Conservation (phyloP, 1,140 invertebrate species). For the Spodoptera frugiperda region DNA sequence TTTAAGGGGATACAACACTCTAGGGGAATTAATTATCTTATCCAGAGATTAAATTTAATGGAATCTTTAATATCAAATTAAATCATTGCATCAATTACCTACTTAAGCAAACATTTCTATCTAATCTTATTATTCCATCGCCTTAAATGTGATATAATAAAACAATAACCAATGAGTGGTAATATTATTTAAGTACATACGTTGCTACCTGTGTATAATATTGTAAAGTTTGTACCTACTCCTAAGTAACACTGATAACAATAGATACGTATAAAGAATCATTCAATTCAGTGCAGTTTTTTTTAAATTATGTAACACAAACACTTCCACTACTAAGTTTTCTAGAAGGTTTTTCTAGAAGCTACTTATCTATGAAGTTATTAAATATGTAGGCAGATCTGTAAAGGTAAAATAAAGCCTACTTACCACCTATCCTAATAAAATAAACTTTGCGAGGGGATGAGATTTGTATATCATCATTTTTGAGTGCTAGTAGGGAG, state of each 20-base stretch:
- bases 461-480: constrained; percentile 77
- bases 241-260: no score
- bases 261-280: no score
- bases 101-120: constrained; percentile 10
- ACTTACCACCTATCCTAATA: constrained; percentile 76
- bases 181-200: background rate
- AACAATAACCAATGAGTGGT: background rate
- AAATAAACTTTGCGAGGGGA: constrained; percentile 80
- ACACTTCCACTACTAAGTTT: no score
- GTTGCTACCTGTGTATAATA: constrained; percentile 3
- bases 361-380: no score
- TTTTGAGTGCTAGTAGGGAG: constrained; percentile 66
- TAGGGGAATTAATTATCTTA: no score
- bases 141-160: background rate
- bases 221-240: no score
- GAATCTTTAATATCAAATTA: background rate
- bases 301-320: background rate
- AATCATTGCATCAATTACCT: constrained; percentile 1
- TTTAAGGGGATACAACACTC: no score
- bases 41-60: background rate
- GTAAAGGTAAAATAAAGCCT: background rate
- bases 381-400: no score
- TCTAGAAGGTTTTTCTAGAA: no score
- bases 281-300: no score
- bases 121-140: constrained; percentile 1